These are phyloP conservation scores for Drosophila ananassae DNA, from an alignment of 1,140 invertebrate genomes.

Conservation along the genomic window DNA sequence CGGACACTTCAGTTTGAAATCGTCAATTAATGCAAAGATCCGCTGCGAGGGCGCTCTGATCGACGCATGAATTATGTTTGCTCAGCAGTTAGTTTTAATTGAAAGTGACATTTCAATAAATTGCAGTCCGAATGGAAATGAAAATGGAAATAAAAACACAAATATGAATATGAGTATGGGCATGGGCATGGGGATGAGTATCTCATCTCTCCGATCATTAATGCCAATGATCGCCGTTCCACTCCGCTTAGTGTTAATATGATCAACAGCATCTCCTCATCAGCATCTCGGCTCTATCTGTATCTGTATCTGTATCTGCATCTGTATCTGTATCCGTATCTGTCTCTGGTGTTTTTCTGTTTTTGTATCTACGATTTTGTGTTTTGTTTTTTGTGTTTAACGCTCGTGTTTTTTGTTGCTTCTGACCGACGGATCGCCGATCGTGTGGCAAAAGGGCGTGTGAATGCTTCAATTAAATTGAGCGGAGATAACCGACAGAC, in stretches of 20 bases:
- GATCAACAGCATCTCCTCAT: conserved; percentile 80
- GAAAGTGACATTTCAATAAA: conserved; percentile 82
- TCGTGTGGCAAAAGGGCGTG: conserved; percentile 79
- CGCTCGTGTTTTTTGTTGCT: not conserved
- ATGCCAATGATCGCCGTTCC: conserved; percentile 55
- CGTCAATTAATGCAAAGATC: conserved; percentile 74
- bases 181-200: conserved; percentile 16
- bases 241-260: conserved; percentile 65
- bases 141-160: not conserved
- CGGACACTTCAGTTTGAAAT: conserved; percentile 77
- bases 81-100: conserved; percentile 79
- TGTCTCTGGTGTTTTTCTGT: not conserved
- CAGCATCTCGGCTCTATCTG: conserved; percentile 62
- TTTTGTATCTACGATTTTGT: conserved; percentile 16
- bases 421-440: conserved; percentile 41
- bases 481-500: conserved; percentile 9
- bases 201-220: conserved; percentile 56
- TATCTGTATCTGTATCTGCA: not conserved
- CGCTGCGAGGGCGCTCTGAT: conserved; percentile 32
- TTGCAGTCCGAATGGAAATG: conserved; percentile 28
- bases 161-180: conserved; percentile 14
- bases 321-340: not conserved
- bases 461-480: conserved; percentile 65
- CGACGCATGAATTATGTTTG: conserved; percentile 78
- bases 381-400: conserved; percentile 7